A percentile compares a stretch with the other conserved stretches of the same genome.
Conservation (phyloP, 1,140 invertebrate species). For the Anoplolepis gracilipes region DNA sequence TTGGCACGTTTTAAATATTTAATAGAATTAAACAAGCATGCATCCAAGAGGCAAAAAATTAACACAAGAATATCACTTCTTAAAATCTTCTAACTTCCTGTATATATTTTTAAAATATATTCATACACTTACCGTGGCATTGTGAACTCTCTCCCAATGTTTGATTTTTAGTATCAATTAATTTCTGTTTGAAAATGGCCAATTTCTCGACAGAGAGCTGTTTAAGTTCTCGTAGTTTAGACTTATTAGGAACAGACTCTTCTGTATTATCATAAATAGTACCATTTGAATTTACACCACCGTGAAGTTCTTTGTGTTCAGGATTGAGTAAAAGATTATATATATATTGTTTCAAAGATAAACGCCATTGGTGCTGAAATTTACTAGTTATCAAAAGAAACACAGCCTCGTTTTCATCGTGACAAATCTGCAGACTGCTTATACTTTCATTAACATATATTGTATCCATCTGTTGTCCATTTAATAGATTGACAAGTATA, state of each 20-base stretch:
- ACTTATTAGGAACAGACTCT: constrained; percentile 85
- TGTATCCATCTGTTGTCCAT: constrained; percentile 88
- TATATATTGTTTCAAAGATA: constrained; percentile 88
- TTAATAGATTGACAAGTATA: constrained; percentile 90
- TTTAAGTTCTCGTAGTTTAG: constrained; percentile 88
- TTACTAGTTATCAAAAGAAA: constrained; percentile 90
- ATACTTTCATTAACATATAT: constrained; percentile 89
- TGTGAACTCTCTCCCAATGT: constrained; percentile 74
- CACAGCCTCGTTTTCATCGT: constrained; percentile 89
- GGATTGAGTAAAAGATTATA: constrained; percentile 87
- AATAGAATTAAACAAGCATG: neutral
- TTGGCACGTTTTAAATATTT: constrained; percentile 3
- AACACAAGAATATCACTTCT: too few species aligned
- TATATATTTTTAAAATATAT: neutral
- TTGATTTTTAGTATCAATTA: constrained; percentile 87
- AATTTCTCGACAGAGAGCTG: constrained; percentile 90
- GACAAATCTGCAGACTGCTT: constrained; percentile 88
- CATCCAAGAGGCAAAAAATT: neutral
- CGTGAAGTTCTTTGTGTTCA: constrained; percentile 80
- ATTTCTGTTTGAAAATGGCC: constrained; percentile 88
- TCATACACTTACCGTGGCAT: constrained; percentile 45
- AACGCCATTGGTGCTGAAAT: constrained; percentile 88
- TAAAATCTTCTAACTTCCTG: too few species aligned
- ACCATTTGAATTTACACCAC: constrained; percentile 70
- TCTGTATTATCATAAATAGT: constrained; percentile 81